Conservation (phyloP, 2,888 invertebrate species). For the Halictus ligatus region DNA sequence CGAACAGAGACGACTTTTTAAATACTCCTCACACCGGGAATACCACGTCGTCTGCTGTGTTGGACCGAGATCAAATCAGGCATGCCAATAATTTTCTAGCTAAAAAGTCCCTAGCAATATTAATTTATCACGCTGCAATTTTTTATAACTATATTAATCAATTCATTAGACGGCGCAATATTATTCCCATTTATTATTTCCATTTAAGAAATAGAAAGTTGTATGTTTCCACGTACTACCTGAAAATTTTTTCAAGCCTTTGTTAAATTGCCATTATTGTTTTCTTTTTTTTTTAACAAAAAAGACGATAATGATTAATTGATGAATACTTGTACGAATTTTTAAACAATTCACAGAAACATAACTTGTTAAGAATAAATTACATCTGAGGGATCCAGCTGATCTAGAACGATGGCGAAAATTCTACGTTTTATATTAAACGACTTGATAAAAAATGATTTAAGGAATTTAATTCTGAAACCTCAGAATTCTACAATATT, state of each 20-base stretch:
- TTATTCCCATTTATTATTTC: background rate
- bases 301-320: no score
- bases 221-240: background rate
- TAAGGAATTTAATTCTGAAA: background rate
- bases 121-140: constrained; percentile 22
- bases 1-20: constrained; percentile 41
- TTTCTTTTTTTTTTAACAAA: no score
- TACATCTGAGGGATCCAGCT: no score
- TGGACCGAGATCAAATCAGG: constrained; percentile 27
- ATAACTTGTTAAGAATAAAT: no score
- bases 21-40: constrained; percentile 48
- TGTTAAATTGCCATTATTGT: no score
- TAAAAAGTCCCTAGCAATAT: constrained; percentile 38
- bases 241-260: no score
- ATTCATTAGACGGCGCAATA: background rate
- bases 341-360: no score
- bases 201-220: background rate
- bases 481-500: background rate
- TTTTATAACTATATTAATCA: background rate
- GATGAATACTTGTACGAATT: no score
- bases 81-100: constrained; percentile 22
- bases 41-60: constrained; percentile 63
- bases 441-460: background rate
- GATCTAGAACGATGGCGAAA: no score
- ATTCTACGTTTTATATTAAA: background rate